phyloP scores from a whole-genome alignment of 2,113 vertebrate genomes.

The Diphyllodes magnificus region DNA sequence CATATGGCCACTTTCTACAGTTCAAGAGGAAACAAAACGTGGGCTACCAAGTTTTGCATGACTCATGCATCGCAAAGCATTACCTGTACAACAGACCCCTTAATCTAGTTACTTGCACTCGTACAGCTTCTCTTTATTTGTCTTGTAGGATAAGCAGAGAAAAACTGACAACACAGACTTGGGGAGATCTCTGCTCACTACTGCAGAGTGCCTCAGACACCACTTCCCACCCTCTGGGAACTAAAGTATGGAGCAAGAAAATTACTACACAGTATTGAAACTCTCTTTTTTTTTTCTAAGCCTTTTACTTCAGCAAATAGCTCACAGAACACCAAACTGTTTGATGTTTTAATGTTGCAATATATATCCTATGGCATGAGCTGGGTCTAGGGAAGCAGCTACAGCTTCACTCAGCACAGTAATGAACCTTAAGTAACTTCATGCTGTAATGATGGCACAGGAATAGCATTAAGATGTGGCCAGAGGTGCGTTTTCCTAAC shows the following conservation, averaged over 20 bases:
- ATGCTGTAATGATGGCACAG: background rate
- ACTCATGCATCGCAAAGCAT: rapidly evolving
- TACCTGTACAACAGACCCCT: background rate
- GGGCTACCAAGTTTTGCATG: background rate
- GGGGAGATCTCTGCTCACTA: background rate
- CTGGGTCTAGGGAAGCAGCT: background rate
- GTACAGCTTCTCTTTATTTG: background rate
- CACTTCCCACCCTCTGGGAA: background rate
- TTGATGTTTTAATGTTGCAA: conserved; percentile 31
- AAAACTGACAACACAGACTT: background rate
- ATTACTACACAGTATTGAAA: background rate
- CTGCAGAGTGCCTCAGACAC: background rate
- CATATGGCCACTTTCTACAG: background rate
- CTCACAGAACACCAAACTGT: conserved; percentile 10
- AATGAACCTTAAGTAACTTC: conserved; percentile 1
- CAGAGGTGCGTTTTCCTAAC: background rate
- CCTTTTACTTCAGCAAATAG: conserved; percentile 40
- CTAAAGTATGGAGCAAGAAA: background rate
- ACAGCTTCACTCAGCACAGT: background rate
- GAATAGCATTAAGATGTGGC: background rate
- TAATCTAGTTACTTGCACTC: background rate
- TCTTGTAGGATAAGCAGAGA: background rate
- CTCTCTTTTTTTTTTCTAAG: background rate
- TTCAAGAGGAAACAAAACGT: background rate
- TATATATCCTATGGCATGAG: background rate